Evolutionary conservation across 2,113 vertebrate genomes (phyloP), one percentile per base, ranked within the genome.

Genomic region (Psettodes erumei): DNA sequence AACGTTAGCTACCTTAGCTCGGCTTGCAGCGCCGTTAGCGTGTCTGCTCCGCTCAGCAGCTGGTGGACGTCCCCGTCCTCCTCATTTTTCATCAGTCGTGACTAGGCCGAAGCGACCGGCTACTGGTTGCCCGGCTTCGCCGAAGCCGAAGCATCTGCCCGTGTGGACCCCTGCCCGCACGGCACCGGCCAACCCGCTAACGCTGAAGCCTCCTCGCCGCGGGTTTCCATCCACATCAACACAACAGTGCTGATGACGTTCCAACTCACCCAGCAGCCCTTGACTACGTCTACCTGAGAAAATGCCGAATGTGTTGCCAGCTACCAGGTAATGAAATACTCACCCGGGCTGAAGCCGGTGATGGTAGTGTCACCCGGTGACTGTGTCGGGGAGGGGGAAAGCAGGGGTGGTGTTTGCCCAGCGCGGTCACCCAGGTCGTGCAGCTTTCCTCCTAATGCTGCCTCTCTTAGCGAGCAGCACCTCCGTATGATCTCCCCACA

Each of bases 401-500:
- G 21, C 6, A 9, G 27, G 48, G 48, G 35, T 32, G 70, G 27
- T 64, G 65, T 55, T 78, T 37, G n/a, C 30, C 74, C 80, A 21
- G 55, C 75, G 74, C 85, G 78, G 77, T 86, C 87, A 86, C 82
- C 51, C 79, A 37, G 78, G 77, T 87, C 73, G 60, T 42, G 54
- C 75, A 59, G 48, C 56, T 64, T 74, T 72, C 78, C 77, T 86
- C 56, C 30, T 28, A 71, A 65, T 27, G 62, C n/a, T 45, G 69
- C 63, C 76, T 56, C 58, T 60, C n/a, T 55, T 38, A 0, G 30
- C 23, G 16, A 83, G 53, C 71, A 47, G 74, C 79, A 71, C 83
- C 82, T 85, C 82, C 47, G 85, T 76, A 66, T 67, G 79, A 78
- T 77, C 67, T 43, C 71, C 33, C 64, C 79, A 70, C 86, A 81